phyloP scores from a whole-genome alignment of 1,140 invertebrate species.

The Thaumatotibia leucotreta region DNA sequence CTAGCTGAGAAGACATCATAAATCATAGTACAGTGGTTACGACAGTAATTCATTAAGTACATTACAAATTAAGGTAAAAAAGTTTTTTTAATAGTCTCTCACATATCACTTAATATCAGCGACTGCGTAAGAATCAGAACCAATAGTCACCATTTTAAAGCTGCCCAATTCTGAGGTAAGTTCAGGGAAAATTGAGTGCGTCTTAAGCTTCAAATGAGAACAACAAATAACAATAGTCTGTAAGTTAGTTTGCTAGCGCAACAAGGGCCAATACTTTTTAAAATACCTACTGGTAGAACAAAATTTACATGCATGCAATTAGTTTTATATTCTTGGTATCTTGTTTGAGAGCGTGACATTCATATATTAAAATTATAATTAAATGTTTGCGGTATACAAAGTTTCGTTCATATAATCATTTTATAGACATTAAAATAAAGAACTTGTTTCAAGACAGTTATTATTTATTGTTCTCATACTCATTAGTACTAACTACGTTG shows the following conservation, averaged over 20 bases:
- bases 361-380: no score
- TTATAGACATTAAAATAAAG: background rate
- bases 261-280: no score
- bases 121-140: background rate
- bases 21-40: background rate
- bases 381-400: no score
- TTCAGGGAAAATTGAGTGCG: conserved; percentile 3
- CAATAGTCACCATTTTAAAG: background rate
- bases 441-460: background rate
- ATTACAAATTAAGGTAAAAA: background rate
- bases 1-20: background rate
- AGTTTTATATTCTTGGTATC: no score
- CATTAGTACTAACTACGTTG: conserved; percentile 52
- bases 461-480: background rate
- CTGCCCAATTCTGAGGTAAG: conserved; percentile 5
- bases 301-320: no score
- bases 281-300: no score
- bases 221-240: background rate
- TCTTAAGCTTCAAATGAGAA: background rate
- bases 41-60: background rate
- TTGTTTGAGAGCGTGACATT: no score
- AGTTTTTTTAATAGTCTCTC: background rate
- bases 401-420: background rate
- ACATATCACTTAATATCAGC: conserved; percentile 7
- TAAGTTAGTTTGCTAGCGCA: background rate